Evolutionary conservation across 2,113 vertebrate species (phyloP).

Genomic region (Corythornis madagascariensis): DNA sequence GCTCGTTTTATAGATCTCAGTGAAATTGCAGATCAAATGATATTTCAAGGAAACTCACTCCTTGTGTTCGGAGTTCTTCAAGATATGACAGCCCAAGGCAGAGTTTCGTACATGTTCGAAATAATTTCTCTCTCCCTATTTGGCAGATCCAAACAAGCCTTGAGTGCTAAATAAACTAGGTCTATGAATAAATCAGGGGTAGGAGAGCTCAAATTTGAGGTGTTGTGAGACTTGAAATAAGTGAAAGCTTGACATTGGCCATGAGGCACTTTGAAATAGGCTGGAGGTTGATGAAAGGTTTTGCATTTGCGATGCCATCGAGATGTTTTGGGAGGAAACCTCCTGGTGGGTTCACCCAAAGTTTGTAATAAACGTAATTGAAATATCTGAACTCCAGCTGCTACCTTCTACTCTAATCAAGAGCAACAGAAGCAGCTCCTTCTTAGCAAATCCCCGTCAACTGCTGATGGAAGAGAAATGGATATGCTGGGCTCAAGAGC

Average conservation of each 20-base stretch:
- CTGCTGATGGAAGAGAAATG: neutral
- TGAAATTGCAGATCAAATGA: constrained; percentile 36
- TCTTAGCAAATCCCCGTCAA: neutral
- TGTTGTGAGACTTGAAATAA: constrained; percentile 11
- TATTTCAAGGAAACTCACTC: constrained; percentile 36
- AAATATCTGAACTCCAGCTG: constrained; percentile 52
- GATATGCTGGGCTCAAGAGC: rapidly evolving
- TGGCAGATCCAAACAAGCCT: constrained; percentile 41
- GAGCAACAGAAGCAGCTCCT: constrained; percentile 8
- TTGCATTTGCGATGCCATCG: constrained; percentile 7
- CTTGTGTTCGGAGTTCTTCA: neutral
- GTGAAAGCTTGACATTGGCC: neutral
- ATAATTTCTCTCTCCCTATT: constrained; percentile 20
- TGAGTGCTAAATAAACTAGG: constrained; percentile 53
- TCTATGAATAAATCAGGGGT: constrained; percentile 58
- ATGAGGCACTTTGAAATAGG: neutral
- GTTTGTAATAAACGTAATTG: constrained; percentile 46
- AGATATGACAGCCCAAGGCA: constrained; percentile 55
- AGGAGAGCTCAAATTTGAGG: neutral
- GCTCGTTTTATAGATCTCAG: constrained; percentile 19
- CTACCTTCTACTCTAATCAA: constrained; percentile 9
- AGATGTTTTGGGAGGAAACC: constrained; percentile 40
- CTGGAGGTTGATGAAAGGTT: constrained; percentile 15
- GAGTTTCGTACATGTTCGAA: constrained; percentile 27
- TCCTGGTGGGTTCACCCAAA: constrained; percentile 49